These are phyloP conservation scores for Lasioglossum morio DNA, from an alignment of 2,888 invertebrate species.

Conservation along the genomic window DNA sequence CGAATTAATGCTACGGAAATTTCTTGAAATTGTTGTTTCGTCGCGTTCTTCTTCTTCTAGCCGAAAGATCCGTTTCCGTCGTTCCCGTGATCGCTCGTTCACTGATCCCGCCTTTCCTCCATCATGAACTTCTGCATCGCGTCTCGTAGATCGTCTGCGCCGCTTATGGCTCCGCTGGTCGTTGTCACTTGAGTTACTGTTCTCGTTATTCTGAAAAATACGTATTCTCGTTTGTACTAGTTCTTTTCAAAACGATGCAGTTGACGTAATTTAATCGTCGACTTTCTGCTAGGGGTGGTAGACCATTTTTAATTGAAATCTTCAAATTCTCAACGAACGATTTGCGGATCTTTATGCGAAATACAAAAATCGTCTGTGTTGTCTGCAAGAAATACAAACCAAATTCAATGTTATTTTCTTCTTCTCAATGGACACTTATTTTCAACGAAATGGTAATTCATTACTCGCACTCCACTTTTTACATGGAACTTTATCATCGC, in stretches of 20 bases:
- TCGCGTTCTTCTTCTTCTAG: conserved; percentile 5
- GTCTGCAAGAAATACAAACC: too few relatives aligned
- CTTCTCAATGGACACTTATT: too few relatives aligned
- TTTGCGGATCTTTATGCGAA: too few relatives aligned
- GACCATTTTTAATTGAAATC: too few relatives aligned
- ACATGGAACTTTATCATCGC: too few relatives aligned
- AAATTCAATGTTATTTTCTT: too few relatives aligned
- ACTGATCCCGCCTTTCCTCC: conserved; percentile 85
- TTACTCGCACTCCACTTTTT: too few relatives aligned
- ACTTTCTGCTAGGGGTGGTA: too few relatives aligned
- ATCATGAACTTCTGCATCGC: conserved; percentile 86
- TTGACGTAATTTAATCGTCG: neutral
- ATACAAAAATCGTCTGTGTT: too few relatives aligned
- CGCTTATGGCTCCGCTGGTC: conserved; percentile 74
- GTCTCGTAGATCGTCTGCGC: conserved; percentile 84
- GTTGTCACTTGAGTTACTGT: conserved; percentile 85
- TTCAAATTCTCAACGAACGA: too few relatives aligned
- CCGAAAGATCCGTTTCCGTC: conserved; percentile 7
- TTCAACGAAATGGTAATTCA: too few relatives aligned
- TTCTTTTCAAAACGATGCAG: neutral
- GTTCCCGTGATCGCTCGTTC: conserved; percentile 39
- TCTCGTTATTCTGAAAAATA: conserved; percentile 84
- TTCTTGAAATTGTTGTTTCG: conserved; percentile 2
- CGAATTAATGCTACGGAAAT: conserved; percentile 43
- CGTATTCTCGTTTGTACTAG: neutral